These are phyloP conservation scores for Cydia amplana DNA, from an alignment of 1,140 invertebrate genomes.

Conservation along the genomic window DNA sequence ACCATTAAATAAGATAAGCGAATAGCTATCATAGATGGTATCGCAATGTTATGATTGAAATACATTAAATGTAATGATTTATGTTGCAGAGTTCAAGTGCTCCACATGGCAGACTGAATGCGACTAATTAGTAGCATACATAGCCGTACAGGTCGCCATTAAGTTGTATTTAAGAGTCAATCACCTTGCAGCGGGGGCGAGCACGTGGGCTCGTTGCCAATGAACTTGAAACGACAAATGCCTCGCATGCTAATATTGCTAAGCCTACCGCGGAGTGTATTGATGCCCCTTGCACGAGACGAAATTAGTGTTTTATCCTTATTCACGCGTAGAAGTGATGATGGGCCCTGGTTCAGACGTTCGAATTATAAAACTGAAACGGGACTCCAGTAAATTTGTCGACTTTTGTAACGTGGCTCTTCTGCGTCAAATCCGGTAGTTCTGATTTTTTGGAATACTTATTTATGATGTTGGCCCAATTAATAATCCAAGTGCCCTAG, in stretches of 20 bases:
- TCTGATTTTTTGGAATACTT: no score
- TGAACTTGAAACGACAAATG: slow-evolving; percentile 68
- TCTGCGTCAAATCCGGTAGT: no score
- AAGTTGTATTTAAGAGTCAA: slow-evolving; percentile 53
- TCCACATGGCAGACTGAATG: slow-evolving; percentile 35
- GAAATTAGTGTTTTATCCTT: neutral
- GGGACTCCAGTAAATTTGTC: no score
- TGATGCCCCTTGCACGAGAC: neutral
- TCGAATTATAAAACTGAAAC: no score
- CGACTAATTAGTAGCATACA: slow-evolving; percentile 44
- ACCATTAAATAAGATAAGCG: neutral
- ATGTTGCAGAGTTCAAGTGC: slow-evolving; percentile 11
- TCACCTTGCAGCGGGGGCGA: slow-evolving; percentile 65
- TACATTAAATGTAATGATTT: slow-evolving; percentile 13
- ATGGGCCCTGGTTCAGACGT: no score
- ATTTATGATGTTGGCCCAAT: no score
- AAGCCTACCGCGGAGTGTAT: slow-evolving; percentile 3
- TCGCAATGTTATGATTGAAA: slow-evolving; percentile 6
- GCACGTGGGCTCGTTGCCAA: slow-evolving; percentile 69
- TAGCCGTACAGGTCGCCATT: slow-evolving; percentile 43
- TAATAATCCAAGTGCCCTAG: no score
- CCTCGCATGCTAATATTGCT: slow-evolving; percentile 49
- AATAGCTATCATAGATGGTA: neutral
- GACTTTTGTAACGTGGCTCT: no score
- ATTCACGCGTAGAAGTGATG: no score